Percentiles rank a stretch among this genome's conserved stretches.
Conservation (phyloP, 92 coral and sea anemone genomes). For the Meandrina meandrites region DNA sequence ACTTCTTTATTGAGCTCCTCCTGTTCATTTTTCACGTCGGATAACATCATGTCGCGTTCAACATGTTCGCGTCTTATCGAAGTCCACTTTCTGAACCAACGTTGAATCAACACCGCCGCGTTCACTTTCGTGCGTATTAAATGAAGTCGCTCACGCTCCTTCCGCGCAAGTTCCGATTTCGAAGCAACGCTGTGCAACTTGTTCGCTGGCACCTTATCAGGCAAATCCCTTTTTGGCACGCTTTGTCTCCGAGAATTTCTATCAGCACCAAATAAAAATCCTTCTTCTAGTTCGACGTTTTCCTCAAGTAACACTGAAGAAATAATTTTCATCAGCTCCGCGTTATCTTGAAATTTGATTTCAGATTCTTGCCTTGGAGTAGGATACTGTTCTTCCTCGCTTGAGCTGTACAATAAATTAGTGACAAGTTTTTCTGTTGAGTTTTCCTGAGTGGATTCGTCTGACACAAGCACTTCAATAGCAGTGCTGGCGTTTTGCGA, state of each 20-base stretch:
- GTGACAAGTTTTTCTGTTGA: background rate
- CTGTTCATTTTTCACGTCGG: slow-evolving; percentile 66
- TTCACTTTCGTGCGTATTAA: slow-evolving; percentile 82
- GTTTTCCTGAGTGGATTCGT: background rate
- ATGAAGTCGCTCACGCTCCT: slow-evolving; percentile 76
- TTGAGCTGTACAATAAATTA: background rate
- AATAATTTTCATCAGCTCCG: slow-evolving; percentile 8
- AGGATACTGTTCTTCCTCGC: background rate
- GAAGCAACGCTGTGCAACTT: slow-evolving; percentile 21
- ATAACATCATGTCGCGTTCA: slow-evolving; percentile 39
- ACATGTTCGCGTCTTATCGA: slow-evolving; percentile 22
- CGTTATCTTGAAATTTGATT: background rate
- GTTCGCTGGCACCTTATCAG: slow-evolving; percentile 2
- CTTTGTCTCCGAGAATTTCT: background rate
- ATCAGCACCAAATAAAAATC: background rate
- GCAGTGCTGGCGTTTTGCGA: background rate
- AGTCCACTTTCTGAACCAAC: slow-evolving; percentile 68
- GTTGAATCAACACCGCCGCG: slow-evolving; percentile 83
- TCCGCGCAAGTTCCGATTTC: slow-evolving; percentile 62
- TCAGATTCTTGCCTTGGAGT: background rate
- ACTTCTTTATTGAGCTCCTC: slow-evolving; percentile 70
- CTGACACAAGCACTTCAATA: background rate
- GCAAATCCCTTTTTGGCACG: background rate
- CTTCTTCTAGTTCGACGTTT: slow-evolving; percentile 10
- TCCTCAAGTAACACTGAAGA: slow-evolving; percentile 30